phyloP scores from a whole-genome alignment of 1,140 invertebrate genomes.

The Chionoecetes opilio region DNA sequence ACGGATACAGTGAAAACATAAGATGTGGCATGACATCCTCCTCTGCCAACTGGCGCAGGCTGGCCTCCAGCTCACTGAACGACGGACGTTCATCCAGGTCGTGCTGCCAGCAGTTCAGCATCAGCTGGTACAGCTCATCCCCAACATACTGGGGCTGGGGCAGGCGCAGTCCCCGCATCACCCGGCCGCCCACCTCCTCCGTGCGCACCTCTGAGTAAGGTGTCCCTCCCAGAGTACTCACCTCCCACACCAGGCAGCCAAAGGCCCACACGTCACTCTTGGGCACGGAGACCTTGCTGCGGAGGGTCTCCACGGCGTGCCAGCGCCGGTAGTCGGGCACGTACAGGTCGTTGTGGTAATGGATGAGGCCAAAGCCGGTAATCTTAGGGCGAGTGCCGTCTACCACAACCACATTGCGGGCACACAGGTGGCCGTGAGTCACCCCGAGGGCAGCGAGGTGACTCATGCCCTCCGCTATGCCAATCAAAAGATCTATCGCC shows the following conservation, averaged over 20 bases:
- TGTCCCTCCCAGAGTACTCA: constrained; percentile 91
- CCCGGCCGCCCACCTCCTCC: constrained; percentile 88
- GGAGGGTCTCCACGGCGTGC: constrained; percentile 89
- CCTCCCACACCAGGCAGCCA: constrained; percentile 92
- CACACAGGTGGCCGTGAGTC: constrained; percentile 89
- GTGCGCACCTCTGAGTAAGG: constrained; percentile 88
- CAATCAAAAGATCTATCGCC: constrained; percentile 86
- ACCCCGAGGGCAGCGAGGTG: constrained; percentile 88
- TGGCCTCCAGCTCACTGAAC: constrained; percentile 86
- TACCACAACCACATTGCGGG: constrained; percentile 88
- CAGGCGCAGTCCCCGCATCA: constrained; percentile 89
- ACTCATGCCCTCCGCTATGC: constrained; percentile 88
- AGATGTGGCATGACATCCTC: constrained; percentile 75
- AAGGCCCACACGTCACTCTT: constrained; percentile 93
- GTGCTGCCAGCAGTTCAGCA: constrained; percentile 93
- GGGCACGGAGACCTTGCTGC: constrained; percentile 86
- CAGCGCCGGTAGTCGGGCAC: constrained; percentile 89
- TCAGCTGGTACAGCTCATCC: constrained; percentile 92
- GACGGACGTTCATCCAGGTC: constrained; percentile 91
- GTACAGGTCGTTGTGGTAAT: constrained; percentile 83
- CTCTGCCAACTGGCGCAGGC: constrained; percentile 55
- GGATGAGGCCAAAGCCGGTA: constrained; percentile 89
- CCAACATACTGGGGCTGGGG: constrained; percentile 88
- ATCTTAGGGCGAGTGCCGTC: constrained; percentile 88
- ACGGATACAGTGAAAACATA: constrained; percentile 78